Conservation (phyloP, 2,113 vertebrate genomes). For the Shinisaurus crocodilurus region DNA sequence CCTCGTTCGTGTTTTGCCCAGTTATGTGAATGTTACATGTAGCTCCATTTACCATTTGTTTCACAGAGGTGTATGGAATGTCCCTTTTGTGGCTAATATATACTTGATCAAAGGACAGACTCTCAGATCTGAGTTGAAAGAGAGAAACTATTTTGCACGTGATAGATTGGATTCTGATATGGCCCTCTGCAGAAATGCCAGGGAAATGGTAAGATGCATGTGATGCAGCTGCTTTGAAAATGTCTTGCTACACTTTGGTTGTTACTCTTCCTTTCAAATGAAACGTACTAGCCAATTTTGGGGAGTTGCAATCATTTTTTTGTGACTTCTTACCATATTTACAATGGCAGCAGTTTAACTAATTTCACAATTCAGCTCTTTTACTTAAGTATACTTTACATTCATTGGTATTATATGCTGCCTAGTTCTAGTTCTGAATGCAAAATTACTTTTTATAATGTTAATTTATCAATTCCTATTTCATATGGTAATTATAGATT, state of each 20-base stretch:
- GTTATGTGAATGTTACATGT: not conserved
- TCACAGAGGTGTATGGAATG: constrained; percentile 93
- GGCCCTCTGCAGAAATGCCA: constrained; percentile 91
- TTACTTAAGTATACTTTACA: constrained; percentile 15
- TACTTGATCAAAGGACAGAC: constrained; percentile 91
- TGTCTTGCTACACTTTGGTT: constrained; percentile 59
- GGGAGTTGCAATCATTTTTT: constrained; percentile 10
- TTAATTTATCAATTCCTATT: not conserved
- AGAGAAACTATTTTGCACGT: constrained; percentile 92
- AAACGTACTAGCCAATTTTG: constrained; percentile 83
- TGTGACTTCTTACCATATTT: constrained; percentile 8
- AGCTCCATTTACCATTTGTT: constrained; percentile 21
- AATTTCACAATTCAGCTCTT: constrained; percentile 11
- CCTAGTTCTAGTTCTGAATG: not conserved
- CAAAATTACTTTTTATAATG: constrained; percentile 12
- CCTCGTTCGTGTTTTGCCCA: not conserved
- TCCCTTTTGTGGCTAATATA: constrained; percentile 93
- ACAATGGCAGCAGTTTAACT: not conserved
- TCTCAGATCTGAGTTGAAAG: constrained; percentile 90
- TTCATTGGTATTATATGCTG: constrained; percentile 7
- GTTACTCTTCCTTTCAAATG: constrained; percentile 58
- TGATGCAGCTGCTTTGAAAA: constrained; percentile 12
- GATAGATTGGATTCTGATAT: constrained; percentile 96
- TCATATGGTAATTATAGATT: constrained; percentile 3
- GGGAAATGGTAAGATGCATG: constrained; percentile 89